phyloP scores from a whole-genome alignment of 2,113 vertebrate species.

The Cynoglossus semilaevis region DNA sequence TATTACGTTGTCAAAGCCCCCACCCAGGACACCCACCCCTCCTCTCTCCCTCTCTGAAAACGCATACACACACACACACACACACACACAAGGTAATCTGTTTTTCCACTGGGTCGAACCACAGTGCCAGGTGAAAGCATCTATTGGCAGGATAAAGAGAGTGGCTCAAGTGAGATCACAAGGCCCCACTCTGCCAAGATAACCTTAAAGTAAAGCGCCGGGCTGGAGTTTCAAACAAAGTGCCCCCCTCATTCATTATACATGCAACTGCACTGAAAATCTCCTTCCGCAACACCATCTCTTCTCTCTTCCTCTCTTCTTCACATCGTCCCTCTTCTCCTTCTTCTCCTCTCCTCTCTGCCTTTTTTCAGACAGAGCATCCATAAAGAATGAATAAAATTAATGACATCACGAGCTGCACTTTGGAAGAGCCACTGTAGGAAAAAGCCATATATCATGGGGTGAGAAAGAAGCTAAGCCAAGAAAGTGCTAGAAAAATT shows the following conservation, averaged over 20 bases:
- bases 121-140: slow-evolving; percentile 73
- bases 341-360: slow-evolving; percentile 40
- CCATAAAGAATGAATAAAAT: slow-evolving; percentile 81
- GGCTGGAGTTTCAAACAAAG: slow-evolving; percentile 79
- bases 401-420: slow-evolving; percentile 81
- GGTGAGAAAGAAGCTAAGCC: slow-evolving; percentile 49
- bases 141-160: slow-evolving; percentile 66
- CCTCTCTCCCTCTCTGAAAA: neutral
- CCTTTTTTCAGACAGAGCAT: slow-evolving; percentile 72
- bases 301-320: slow-evolving; percentile 47
- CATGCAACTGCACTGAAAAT: slow-evolving; percentile 80
- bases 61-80: no score
- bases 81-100: slow-evolving; percentile 72
- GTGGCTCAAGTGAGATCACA: slow-evolving; percentile 67
- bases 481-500: neutral
- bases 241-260: slow-evolving; percentile 83
- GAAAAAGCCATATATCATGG: slow-evolving; percentile 78
- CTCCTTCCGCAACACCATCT: slow-evolving; percentile 73
- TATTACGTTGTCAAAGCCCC: slow-evolving; percentile 66
- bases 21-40: slow-evolving; percentile 15
- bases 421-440: slow-evolving; percentile 78
- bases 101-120: slow-evolving; percentile 75
- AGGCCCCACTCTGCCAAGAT: slow-evolving; percentile 72
- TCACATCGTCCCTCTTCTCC: slow-evolving; percentile 39
- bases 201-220: slow-evolving; percentile 72